Conservation (phyloP, 1,140 invertebrate species). For the Manduca sexta region DNA sequence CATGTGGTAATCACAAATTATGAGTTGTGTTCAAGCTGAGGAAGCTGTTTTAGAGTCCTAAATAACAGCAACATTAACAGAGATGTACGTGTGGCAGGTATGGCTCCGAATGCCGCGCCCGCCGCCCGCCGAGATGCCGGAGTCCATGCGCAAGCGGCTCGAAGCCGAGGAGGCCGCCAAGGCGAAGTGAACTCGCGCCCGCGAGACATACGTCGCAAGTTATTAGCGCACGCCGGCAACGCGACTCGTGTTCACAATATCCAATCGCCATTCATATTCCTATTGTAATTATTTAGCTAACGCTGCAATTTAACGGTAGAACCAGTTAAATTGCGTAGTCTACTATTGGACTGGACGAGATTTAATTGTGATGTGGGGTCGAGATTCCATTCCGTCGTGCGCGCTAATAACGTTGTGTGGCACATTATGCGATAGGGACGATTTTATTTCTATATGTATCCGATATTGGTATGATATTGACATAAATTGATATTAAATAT, state of each 20-base stretch:
- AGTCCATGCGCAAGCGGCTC: conserved; percentile 92
- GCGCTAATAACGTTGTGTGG: background rate
- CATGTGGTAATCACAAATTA: conserved; percentile 31
- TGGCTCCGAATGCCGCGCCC: conserved; percentile 93
- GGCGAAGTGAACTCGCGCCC: conserved; percentile 32
- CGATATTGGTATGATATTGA: conserved; percentile 5
- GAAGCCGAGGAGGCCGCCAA: conserved; percentile 70
- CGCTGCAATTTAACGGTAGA: too few species aligned
- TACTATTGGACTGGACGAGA: too few species aligned
- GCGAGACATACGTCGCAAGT: too few species aligned
- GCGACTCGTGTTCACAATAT: too few species aligned
- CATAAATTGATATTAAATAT: conserved; percentile 4
- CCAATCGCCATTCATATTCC: too few species aligned
- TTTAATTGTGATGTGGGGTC: too few species aligned
- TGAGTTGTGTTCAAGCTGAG: conserved; percentile 14
- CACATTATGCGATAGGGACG: background rate
- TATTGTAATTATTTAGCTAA: too few species aligned
- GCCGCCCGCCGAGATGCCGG: conserved; percentile 98
- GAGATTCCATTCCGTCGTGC: too few species aligned
- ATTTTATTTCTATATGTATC: background rate
- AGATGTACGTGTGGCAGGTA: conserved; percentile 51
- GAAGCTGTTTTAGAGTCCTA: background rate
- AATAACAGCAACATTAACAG: background rate
- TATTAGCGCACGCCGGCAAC: too few species aligned
- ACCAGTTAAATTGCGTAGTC: too few species aligned